phyloP scores from a whole-genome alignment of 2,113 vertebrate species.

The Corythaeola cristata region DNA sequence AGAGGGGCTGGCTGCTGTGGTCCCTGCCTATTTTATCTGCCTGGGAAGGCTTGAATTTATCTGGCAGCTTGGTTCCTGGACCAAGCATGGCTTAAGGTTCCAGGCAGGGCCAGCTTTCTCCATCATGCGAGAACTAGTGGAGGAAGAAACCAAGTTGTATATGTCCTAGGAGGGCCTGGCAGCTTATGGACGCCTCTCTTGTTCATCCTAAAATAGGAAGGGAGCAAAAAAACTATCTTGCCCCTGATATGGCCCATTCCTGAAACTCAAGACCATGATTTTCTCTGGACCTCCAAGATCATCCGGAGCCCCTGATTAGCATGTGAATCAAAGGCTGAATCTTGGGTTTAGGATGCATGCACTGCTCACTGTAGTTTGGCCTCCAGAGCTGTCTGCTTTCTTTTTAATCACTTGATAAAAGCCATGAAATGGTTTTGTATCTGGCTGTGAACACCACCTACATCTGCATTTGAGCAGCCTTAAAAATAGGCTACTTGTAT shows the following conservation, averaged over 20 bases:
- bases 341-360: neutral
- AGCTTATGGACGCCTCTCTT: neutral
- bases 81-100: neutral
- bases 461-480: neutral
- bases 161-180: neutral
- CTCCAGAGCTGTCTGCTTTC: neutral
- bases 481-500: neutral
- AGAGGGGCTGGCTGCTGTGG: neutral
- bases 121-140: neutral
- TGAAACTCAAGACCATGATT: neutral
- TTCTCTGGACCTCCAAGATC: neutral
- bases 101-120: neutral
- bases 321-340: neutral
- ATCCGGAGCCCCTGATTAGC: neutral
- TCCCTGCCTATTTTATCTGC: neutral
- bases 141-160: neutral
- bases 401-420: neutral
- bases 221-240: neutral
- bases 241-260: neutral
- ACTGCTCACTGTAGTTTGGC: neutral
- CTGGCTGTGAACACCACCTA: neutral
- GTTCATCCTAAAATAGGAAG: neutral
- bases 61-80: neutral
- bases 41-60: neutral
- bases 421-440: neutral